Base-by-base conservation (phyloP, 2,797 vertebrate species). In the Catharus ustulatus region DNA sequence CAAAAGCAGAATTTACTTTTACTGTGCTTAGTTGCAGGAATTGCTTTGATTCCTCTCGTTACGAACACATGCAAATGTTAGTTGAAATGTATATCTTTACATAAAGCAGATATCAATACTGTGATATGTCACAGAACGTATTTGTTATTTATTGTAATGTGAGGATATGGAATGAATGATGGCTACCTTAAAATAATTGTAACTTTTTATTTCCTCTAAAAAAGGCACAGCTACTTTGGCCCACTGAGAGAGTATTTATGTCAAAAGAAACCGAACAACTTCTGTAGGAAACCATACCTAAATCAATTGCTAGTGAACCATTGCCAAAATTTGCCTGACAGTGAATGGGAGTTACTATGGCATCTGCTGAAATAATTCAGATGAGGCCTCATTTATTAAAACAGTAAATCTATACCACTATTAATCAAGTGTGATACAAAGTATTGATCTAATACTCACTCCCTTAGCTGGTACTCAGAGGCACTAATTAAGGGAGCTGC, bases 381-480 rank as follows among this genome's bases (percentile, higher is more conserved):
- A 89, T 72, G 76, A 85, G 84, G 32, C 15, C 32, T 83, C 46
- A 72, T 87, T 90, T 91, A 95, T 92, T 94, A 93, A 93, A 96
- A 94, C 55, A 81, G 68, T 75, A 93, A 94, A 80, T 94, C 79
- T 91, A 87, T 85, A 87, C 15, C 34, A 55, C 54, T 75, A 85
- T 92, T 92, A 93, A 81, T 90, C 69, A 92, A 94, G 52, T 5
- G 0, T 69, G 76, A 89, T 86, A 59, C 36, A 93, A 91, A 84
- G n/a, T 68, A 90, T 91, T 4, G 15, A 77, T 78, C 84, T 82
- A 84, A 78, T 89, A 90, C 54, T 73, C 7, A 1, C 42, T 88
- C 54, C 43, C 34, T 91, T 64, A 93, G 61, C 59, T 58, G 23
- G n/a, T 87, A 88, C 77, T 89, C 84, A 86, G 74, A 95, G 52